phyloP scores from a whole-genome alignment of 2,113 vertebrate species.

The Diphyllodes magnificus region DNA sequence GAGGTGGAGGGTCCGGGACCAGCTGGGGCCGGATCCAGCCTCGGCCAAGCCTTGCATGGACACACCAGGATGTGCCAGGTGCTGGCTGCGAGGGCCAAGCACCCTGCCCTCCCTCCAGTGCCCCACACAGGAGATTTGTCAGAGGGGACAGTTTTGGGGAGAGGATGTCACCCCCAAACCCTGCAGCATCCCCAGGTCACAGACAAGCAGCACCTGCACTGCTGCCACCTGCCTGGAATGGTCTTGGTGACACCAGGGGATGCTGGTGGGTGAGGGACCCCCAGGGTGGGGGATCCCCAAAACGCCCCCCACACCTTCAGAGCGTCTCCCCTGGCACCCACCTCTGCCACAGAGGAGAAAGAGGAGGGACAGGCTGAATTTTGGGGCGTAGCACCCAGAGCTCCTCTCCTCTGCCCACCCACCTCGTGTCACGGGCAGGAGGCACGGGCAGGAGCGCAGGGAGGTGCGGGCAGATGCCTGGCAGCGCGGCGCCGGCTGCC shows the following conservation, averaged over 20 bases:
- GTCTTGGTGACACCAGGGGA: neutral
- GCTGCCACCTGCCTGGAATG: neutral
- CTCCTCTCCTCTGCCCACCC: neutral
- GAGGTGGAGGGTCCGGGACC: neutral
- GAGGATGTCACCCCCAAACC: neutral
- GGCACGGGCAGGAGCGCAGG: neutral
- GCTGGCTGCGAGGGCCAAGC: neutral
- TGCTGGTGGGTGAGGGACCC: fast-evolving
- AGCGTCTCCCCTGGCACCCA: fast-evolving
- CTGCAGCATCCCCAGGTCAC: neutral
- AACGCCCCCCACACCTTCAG: neutral
- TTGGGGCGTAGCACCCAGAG: neutral
- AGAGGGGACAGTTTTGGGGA: neutral
- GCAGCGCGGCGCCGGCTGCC: neutral
- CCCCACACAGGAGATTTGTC: neutral
- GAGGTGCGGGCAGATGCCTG: neutral
- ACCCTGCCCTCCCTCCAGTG: too few relatives aligned
- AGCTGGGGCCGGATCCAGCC: neutral
- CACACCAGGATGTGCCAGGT: neutral
- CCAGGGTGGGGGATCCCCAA: neutral
- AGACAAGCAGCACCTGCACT: neutral
- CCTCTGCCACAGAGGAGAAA: neutral
- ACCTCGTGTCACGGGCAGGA: neutral
- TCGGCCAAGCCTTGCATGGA: neutral
- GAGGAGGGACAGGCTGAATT: neutral